Conservation (phyloP, 1,140 invertebrate genomes). For the Bombus terrestris region DNA sequence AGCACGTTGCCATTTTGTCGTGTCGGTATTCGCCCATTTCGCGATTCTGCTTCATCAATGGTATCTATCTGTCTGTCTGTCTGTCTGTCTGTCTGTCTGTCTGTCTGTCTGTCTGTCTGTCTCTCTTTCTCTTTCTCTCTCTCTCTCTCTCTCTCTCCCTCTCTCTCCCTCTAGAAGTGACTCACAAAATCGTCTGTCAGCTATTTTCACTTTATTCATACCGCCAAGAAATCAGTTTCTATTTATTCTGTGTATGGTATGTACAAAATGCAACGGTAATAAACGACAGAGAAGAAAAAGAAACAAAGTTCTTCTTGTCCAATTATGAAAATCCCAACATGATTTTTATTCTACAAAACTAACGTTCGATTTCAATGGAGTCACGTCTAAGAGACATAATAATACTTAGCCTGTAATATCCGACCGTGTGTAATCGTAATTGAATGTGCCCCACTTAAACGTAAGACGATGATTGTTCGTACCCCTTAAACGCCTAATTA, state of each 20-base stretch:
- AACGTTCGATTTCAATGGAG: not conserved
- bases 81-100: not conserved
- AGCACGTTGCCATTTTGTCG: slow-evolving; percentile 14
- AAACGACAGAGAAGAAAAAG: not conserved
- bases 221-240: not conserved
- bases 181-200: not conserved
- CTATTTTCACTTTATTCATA: not conserved
- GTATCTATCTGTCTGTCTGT: slow-evolving; percentile 7
- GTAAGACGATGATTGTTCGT: slow-evolving; percentile 32
- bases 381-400: slow-evolving; percentile 26
- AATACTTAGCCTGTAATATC: slow-evolving; percentile 14
- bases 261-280: not conserved
- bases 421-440: slow-evolving; percentile 30
- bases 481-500: slow-evolving; percentile 58
- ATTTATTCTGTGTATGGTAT: not conserved
- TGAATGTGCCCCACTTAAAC: slow-evolving; percentile 40
- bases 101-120: not conserved
- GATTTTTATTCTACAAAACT: not conserved
- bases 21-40: not conserved
- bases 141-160: not conserved
- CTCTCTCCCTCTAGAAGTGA: slow-evolving; percentile 22
- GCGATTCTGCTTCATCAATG: slow-evolving; percentile 26
- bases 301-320: not conserved
- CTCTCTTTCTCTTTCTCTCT: not conserved
- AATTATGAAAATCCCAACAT: not conserved